Evolutionary conservation across 2,113 vertebrate species (phyloP), one percentile per base, ranked within the genome.

Genomic region (Rhinoptilus africanus): DNA sequence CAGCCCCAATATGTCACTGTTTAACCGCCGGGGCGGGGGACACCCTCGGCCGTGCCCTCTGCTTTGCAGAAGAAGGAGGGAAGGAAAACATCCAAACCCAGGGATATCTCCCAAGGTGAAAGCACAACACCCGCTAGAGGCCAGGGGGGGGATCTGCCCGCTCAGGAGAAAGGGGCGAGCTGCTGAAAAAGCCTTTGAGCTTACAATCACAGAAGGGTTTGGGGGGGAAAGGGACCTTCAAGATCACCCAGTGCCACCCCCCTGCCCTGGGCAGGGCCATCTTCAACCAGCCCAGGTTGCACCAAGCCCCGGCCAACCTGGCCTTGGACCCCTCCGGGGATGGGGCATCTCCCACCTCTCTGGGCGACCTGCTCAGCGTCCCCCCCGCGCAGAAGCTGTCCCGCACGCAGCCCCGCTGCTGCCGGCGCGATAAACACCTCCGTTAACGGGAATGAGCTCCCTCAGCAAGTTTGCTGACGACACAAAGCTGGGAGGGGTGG

Each of bases 101-200:
- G 57, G 56, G 56, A 13, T n/a, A 37, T 32, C 59, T 34, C 5
- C 0, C 1, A 50, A n/a, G 4, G 28, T 3, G 34, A 81, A 68
- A 87, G 63, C 53, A 18, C 45, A 34, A 12, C 27, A 8, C 15
- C 39, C 5, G 10, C 6, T 4, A 68, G 50, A 69, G 35, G 34
- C 28, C 22, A 39, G 62, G 43, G 60, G 30, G 67, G 67, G 32
- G 75, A 75, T 34, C 51, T 53, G 75, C 54, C 47, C 22, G 7
- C 22, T 21, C 20, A 23, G 43, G 37, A 51, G 26, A 21, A 34
- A 4, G 8, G 2, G 5, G 43, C 0, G 0, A 69, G 37, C 8
- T 2, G 41, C 45, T 62, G 10, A 6, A 45, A 45, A 78, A 79
- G 26, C 47, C 56, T 88, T 72, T 67, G 45, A 63, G 57, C 53